Evolutionary conservation across 2,113 vertebrate species (phyloP).

Genomic region (Microcebus jonahi): DNA sequence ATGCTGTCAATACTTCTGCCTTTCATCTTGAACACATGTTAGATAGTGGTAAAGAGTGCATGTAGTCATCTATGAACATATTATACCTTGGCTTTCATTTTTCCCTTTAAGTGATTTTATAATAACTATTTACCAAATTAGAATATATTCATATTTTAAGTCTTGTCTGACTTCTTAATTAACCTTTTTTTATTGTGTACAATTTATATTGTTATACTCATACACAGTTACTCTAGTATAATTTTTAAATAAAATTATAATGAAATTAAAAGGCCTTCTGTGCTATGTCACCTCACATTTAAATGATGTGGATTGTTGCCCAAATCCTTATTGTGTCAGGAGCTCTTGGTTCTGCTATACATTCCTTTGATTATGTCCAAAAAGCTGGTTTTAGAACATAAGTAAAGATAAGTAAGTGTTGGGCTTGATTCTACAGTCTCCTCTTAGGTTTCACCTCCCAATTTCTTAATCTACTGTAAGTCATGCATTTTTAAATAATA

Average conservation of each 20-base stretch:
- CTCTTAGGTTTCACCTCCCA: background rate
- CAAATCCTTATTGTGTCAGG: background rate
- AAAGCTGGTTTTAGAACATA: background rate
- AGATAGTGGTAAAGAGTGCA: slow-evolving; percentile 15
- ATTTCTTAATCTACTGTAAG: background rate
- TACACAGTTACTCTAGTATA: background rate
- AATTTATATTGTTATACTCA: background rate
- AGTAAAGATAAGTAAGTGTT: background rate
- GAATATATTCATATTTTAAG: slow-evolving; percentile 28
- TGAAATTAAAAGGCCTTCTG: background rate
- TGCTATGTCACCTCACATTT: background rate
- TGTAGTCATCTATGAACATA: background rate
- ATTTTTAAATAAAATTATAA: slow-evolving; percentile 19
- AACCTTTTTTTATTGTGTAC: slow-evolving; percentile 1
- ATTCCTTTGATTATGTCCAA: background rate
- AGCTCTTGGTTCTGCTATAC: background rate
- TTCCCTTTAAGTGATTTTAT: background rate
- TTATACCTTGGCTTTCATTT: background rate
- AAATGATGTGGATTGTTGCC: background rate
- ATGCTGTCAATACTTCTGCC: background rate
- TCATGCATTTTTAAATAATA: slow-evolving; percentile 36
- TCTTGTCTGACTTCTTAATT: slow-evolving; percentile 11
- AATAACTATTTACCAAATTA: background rate
- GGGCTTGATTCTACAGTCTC: background rate
- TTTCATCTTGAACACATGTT: slow-evolving; percentile 50